Percentiles rank a stretch among this genome's conserved stretches.
These are phyloP conservation scores for Illadopsis cleaveri DNA, from an alignment of 2,113 vertebrate genomes.

Conservation along the genomic window DNA sequence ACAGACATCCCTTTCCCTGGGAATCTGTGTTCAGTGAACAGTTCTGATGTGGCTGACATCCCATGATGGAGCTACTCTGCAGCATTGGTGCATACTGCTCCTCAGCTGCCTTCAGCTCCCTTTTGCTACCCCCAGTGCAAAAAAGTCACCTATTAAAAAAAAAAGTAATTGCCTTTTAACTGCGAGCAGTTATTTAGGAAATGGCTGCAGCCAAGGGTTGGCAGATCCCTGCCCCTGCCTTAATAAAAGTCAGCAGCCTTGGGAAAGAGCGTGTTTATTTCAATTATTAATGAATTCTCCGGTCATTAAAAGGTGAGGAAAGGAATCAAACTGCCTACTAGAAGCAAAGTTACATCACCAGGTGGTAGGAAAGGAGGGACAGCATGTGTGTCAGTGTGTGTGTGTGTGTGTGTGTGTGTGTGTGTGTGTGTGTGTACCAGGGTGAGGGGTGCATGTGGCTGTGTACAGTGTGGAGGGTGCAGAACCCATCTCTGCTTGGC, in stretches of 20 bases:
- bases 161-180: conserved; percentile 54
- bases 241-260: conserved; percentile 67
- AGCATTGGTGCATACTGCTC: not conserved
- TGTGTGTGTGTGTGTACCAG: not conserved
- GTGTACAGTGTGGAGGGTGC: not conserved
- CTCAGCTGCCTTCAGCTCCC: not conserved
- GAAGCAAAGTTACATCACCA: conserved; percentile 39
- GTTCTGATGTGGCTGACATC: not conserved
- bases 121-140: not conserved
- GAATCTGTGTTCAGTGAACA: accelerated
- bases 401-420: not conserved
- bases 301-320: conserved; percentile 72
- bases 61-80: not conserved
- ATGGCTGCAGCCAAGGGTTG: conserved; percentile 61
- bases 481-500: not conserved
- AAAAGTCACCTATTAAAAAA: not conserved
- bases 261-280: conserved; percentile 66
- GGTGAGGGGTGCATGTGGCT: accelerated
- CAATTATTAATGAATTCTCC: conserved; percentile 73
- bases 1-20: not conserved
- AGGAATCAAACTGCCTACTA: conserved; percentile 21
- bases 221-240: conserved; percentile 60
- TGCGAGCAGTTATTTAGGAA: conserved; percentile 69
- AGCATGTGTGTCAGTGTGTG: accelerated
- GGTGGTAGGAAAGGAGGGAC: conserved; percentile 11